phyloP scores from a whole-genome alignment of 2,797 vertebrate genomes.

The Falco concolor region DNA sequence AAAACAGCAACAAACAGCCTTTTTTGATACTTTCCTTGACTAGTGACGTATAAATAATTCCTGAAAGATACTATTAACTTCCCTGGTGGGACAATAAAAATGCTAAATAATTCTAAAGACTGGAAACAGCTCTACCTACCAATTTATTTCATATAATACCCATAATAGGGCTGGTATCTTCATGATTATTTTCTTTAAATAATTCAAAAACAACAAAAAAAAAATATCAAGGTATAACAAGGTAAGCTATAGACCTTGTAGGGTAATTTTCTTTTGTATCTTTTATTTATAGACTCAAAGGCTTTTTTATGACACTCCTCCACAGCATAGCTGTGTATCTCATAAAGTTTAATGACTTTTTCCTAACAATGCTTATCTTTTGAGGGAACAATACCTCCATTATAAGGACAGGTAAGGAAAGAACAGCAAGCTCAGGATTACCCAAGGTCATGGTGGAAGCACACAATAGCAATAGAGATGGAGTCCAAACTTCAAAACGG shows the following conservation, averaged over 20 bases:
- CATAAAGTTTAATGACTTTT: background rate
- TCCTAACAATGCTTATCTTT: background rate
- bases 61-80: slow-evolving; percentile 43
- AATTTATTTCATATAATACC: slow-evolving; percentile 52
- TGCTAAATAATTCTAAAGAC: slow-evolving; percentile 58
- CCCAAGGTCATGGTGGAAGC: background rate
- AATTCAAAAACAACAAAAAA: slow-evolving; percentile 45
- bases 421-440: background rate
- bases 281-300: background rate
- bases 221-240: background rate
- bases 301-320: background rate
- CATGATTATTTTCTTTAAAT: slow-evolving; percentile 52
- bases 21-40: slow-evolving; percentile 57
- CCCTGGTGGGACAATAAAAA: slow-evolving; percentile 66
- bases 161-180: slow-evolving; percentile 29
- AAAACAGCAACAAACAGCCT: slow-evolving; percentile 1
- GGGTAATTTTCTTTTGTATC: background rate
- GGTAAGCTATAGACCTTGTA: background rate
- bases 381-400: background rate
- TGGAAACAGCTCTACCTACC: slow-evolving; percentile 28
- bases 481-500: background rate
- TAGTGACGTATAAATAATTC: slow-evolving; percentile 64
- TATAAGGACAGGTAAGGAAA: slow-evolving; percentile 5
- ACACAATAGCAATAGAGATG: background rate
- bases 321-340: background rate